Evolutionary conservation across 2,888 invertebrate species (phyloP), one percentile per base, ranked within the genome.

Genomic region (Frankliniella intonsa): DNA sequence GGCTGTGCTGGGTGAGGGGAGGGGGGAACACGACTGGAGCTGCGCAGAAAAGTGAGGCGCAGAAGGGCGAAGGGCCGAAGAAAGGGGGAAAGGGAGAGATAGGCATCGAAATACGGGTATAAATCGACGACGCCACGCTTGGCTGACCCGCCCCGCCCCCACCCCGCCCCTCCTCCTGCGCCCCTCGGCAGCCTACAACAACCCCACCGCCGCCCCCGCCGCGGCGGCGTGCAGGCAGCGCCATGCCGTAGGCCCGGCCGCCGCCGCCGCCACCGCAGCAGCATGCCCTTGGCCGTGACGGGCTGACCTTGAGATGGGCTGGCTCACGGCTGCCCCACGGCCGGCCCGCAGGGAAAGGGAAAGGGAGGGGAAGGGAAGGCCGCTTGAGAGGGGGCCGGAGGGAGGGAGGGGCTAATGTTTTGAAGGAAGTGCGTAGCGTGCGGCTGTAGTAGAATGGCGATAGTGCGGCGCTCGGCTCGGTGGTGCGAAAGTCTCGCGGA

Each of bases 231-330:
- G 38, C 38, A 38, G 38, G 38, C 38, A 2, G 38, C 38, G 38
- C 38, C n/a, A n/a, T n/a, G n/a, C n/a, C n/a, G n/a, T n/a, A n/a
- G n/a, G n/a, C n/a, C 62, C 1, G 7, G 62, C 62, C 62, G n/a
- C 62, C 62, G 62, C 22, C 22, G 9, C 69, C 22, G 22, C 69
- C 69, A n/a, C 69, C 69, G 25, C 69, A 25, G 69, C 69, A 25
- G 25, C 69, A 12, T 76, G 69, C 69, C 69, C 69, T 76, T 76
- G 69, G 69, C 69, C 69, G 69, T 76, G 69, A 76, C 69, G 69
- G 2, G 12, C 22, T 76, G 69, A 76, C 69, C 69, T 76, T 76
- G 69, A 22, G 12, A 25, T 22, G 69, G 69, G 22, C 25, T 25
- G 69, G 25, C 38, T 38, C 38, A 38, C 38, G 38, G 38, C 38